These are phyloP conservation scores for Petrophora chlorosata DNA, from an alignment of 2,888 invertebrate species.

Conservation along the genomic window DNA sequence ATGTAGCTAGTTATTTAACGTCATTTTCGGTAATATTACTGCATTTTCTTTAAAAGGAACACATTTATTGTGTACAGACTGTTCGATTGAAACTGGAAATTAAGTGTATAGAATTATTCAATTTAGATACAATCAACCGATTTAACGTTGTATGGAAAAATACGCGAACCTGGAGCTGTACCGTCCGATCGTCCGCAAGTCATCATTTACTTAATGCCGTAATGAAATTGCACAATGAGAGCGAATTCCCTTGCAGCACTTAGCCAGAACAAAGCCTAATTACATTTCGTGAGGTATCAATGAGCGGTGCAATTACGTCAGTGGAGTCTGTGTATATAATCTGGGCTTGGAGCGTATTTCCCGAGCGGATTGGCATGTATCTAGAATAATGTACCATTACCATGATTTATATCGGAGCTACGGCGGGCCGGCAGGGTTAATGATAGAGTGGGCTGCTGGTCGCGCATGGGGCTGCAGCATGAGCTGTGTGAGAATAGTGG, in stretches of 20 bases:
- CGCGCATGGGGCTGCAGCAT: slow-evolving; percentile 61
- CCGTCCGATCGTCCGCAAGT: slow-evolving; percentile 47
- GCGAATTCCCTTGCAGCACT: slow-evolving; percentile 59
- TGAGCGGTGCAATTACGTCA: slow-evolving; percentile 77
- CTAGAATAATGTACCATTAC: slow-evolving; percentile 81
- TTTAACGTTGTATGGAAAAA: slow-evolving; percentile 34
- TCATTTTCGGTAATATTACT: neutral
- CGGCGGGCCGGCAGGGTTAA: slow-evolving; percentile 71
- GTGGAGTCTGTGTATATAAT: slow-evolving; percentile 72
- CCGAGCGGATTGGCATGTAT: slow-evolving; percentile 73
- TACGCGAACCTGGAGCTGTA: slow-evolving; percentile 26
- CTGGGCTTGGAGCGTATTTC: slow-evolving; percentile 71
- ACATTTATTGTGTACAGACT: neutral
- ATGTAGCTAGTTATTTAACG: slow-evolving; percentile 2
- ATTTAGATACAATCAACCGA: slow-evolving; percentile 35
- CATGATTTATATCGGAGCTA: slow-evolving; percentile 79
- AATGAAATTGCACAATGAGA: slow-evolving; percentile 66
- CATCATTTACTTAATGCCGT: slow-evolving; percentile 66
- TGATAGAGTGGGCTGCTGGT: slow-evolving; percentile 66
- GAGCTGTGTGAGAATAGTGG: slow-evolving; percentile 60
- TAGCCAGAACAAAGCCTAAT: slow-evolving; percentile 76
- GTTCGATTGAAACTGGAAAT: neutral
- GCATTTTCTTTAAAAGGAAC: neutral
- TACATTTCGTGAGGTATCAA: slow-evolving; percentile 80
- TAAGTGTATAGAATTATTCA: slow-evolving; percentile 31